phyloP scores from a whole-genome alignment of 1,140 invertebrate species.

The Holcopasites calliopsidis region DNA sequence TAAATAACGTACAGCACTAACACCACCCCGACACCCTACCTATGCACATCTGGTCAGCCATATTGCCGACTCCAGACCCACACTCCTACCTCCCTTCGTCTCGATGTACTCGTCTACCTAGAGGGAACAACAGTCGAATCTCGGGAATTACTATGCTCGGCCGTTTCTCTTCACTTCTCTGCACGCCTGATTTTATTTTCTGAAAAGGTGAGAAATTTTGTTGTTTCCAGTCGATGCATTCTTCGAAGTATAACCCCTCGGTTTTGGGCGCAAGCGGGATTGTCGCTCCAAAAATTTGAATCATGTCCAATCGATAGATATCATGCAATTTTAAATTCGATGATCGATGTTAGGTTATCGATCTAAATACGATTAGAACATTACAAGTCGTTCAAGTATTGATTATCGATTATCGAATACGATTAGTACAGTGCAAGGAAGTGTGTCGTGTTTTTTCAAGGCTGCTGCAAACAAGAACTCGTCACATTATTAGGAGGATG shows the following conservation, averaged over 20 bases:
- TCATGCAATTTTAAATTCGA: slow-evolving; percentile 1
- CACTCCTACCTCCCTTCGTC: slow-evolving; percentile 51
- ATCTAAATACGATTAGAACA: neutral
- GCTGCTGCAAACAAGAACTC: no score
- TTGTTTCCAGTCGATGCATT: neutral
- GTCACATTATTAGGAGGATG: no score
- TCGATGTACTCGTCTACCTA: slow-evolving; percentile 26
- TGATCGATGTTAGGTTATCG: slow-evolving; percentile 25
- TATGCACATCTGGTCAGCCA: slow-evolving; percentile 77
- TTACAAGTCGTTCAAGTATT: neutral
- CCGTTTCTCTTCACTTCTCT: neutral
- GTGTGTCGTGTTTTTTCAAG: no score
- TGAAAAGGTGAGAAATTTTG: neutral
- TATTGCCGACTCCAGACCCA: slow-evolving; percentile 69
- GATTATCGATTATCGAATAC: slow-evolving; percentile 5
- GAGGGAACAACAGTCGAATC: slow-evolving; percentile 34
- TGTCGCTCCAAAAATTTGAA: neutral
- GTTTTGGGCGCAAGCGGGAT: no score
- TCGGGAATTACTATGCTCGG: neutral
- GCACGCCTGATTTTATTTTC: neutral
- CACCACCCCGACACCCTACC: slow-evolving; percentile 76
- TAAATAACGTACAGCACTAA: slow-evolving; percentile 76
- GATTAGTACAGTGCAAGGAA: neutral
- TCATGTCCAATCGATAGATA: neutral
- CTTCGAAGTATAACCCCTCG: neutral